Base-by-base conservation (phyloP, 2,888 invertebrate species). In the Eupithecia centaureata region DNA sequence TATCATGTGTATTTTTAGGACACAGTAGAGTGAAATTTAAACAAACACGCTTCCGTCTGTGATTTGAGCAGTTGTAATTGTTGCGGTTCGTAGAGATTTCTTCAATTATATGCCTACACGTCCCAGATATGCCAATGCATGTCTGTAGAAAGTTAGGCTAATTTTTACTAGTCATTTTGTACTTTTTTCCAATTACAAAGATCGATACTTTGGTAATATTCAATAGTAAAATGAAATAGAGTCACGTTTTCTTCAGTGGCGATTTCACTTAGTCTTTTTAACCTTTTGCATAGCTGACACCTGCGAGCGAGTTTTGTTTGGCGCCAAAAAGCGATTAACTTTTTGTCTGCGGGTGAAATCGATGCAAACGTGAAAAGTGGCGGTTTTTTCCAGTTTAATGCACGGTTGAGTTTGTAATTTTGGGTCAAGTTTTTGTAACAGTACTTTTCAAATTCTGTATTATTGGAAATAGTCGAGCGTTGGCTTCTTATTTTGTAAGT, bases 71-170 rank as follows among this genome's bases (percentile, higher is more conserved):
- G 74, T 25, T 56, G 66, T 76, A 75, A 81, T 82, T 75, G 75
- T 77, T 80, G 86, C 79, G 86, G 85, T 85, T 79, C 78, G 75
- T 78, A 79, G 82, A 86, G 84, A 86, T 88, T 85, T 88, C 86
- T 87, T 86, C 86, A 87, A 88, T 89, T 86, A 86, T 78, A 81
- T 80, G 79, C 76, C 73, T 76, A 73, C 80, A 74, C 72, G 83
- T 76, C 80, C 84, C 80, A 82, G 82, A 81, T 85, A 74, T 73
- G 68, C 66, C 61, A 33, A 32, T 56, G 63, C 60, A 59, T 61
- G 63, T 61, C 35, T 74, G 71, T 70, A 88, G 89, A 89, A 89
- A 89, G 88, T 80, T 76, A 76, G 74, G 61, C 73, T 65, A 67
- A 58, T 77, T 75, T 73, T 74, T 71, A 67, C 68, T 68, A 52